These are phyloP conservation scores for Grallaria varia DNA, from an alignment of 2,113 vertebrate species.

Conservation along the genomic window DNA sequence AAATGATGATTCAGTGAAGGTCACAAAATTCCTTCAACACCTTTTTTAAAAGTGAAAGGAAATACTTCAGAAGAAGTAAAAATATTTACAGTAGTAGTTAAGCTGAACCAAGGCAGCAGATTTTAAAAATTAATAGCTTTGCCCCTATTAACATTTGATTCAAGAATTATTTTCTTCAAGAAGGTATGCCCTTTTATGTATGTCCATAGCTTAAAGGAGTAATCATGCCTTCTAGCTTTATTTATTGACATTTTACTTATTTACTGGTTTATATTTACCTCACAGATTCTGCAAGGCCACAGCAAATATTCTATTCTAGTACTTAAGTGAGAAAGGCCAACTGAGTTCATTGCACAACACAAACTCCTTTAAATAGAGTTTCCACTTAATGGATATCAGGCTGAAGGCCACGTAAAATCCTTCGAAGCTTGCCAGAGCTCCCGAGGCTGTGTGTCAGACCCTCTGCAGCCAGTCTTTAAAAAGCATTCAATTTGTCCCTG, in stretches of 20 bases:
- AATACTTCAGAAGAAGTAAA: neutral
- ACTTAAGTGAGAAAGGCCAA: constrained; percentile 3
- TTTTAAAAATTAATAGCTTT: neutral
- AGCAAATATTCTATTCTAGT: neutral
- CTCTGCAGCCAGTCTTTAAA: neutral
- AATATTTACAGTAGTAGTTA: neutral
- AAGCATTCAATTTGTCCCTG: neutral
- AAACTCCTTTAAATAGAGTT: neutral
- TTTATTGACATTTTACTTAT: neutral
- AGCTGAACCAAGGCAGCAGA: neutral
- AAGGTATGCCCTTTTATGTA: neutral
- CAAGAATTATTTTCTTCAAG: neutral
- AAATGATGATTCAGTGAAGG: neutral
- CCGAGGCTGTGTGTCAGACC: neutral
- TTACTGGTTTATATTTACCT: neutral
- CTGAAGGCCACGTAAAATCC: neutral
- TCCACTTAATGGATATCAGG: neutral
- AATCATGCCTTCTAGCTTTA: neutral
- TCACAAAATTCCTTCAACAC: neutral
- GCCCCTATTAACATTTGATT: neutral
- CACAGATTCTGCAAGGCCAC: neutral
- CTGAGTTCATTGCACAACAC: neutral
- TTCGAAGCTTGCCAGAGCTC: neutral
- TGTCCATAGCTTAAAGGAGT: neutral
- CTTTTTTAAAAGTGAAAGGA: neutral